phyloP scores from a whole-genome alignment of 2,888 invertebrate genomes.

The Xylota segnis region DNA sequence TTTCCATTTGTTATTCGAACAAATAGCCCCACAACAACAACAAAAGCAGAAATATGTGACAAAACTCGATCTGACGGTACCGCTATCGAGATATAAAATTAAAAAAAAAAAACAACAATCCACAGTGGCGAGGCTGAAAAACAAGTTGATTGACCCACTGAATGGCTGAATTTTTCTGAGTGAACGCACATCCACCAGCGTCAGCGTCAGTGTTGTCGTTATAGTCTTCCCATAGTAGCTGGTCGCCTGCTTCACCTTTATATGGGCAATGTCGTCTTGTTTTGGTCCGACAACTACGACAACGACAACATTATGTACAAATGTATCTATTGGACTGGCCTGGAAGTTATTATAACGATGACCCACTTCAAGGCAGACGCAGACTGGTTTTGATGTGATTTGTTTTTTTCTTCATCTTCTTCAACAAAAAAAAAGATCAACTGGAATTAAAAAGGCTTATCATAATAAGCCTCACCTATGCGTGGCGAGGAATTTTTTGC shows the following conservation, averaged over 20 bases:
- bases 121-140: conserved; percentile 29
- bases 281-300: conserved; percentile 23
- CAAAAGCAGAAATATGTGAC: conserved; percentile 33
- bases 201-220: neutral
- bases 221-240: conserved; percentile 12
- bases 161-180: conserved; percentile 33
- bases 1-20: conserved; percentile 5
- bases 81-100: conserved; percentile 46
- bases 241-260: neutral
- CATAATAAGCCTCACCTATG: conserved; percentile 26
- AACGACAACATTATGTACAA: neutral
- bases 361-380: conserved; percentile 46
- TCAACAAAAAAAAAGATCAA: conserved; percentile 26
- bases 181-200: conserved; percentile 2
- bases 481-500: conserved; percentile 24
- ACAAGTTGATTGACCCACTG: conserved; percentile 75
- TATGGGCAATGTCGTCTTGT: conserved; percentile 45
- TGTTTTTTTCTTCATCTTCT: conserved; percentile 13
- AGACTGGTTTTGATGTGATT: conserved; percentile 37
- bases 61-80: conserved; percentile 57
- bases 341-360: conserved; percentile 60
- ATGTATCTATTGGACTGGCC: conserved; percentile 35
- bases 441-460: conserved; percentile 24
- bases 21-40: neutral
- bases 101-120: conserved; percentile 45